Conservation (phyloP, 2,113 vertebrate genomes). For the Daphoenositta chrysoptera region DNA sequence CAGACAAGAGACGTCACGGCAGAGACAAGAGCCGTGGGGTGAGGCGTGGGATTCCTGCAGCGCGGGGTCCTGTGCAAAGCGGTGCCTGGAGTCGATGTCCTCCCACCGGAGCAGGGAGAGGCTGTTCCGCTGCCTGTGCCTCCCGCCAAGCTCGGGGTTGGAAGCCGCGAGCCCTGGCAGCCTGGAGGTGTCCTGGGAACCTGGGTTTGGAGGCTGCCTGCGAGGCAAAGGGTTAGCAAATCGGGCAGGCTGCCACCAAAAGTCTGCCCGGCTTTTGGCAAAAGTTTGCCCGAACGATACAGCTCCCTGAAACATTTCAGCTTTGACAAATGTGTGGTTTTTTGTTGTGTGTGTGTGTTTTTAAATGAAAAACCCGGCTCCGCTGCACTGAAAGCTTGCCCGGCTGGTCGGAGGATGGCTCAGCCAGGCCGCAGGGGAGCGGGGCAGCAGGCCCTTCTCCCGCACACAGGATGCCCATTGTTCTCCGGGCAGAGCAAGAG, state of each 20-base stretch:
- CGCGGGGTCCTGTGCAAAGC: neutral
- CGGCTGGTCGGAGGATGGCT: neutral
- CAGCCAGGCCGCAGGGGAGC: neutral
- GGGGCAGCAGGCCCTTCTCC: neutral
- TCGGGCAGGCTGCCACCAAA: neutral
- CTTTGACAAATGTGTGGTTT: constrained; percentile 15
- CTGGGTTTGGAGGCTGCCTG: neutral
- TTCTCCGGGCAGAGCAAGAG: neutral
- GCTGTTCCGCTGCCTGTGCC: neutral
- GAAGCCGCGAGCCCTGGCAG: neutral
- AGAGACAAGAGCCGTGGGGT: neutral
- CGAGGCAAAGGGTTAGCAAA: constrained; percentile 14
- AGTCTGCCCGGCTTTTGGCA: constrained; percentile 19
- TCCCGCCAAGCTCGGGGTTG: rapidly evolving
- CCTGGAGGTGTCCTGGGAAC: neutral
- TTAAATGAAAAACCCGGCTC: neutral
- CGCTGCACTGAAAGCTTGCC: neutral
- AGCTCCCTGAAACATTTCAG: neutral
- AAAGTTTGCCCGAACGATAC: neutral
- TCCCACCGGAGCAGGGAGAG: neutral
- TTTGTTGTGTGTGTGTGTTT: neutral
- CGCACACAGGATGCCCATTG: neutral
- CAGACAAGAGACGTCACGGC: neutral
- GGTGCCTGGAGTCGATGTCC: neutral
- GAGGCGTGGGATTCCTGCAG: constrained; percentile 11